A percentile compares a stretch with the other conserved stretches of the same genome.
phyloP scores from a whole-genome alignment of 2,888 invertebrate genomes.

The Napeogenes sylphis region DNA sequence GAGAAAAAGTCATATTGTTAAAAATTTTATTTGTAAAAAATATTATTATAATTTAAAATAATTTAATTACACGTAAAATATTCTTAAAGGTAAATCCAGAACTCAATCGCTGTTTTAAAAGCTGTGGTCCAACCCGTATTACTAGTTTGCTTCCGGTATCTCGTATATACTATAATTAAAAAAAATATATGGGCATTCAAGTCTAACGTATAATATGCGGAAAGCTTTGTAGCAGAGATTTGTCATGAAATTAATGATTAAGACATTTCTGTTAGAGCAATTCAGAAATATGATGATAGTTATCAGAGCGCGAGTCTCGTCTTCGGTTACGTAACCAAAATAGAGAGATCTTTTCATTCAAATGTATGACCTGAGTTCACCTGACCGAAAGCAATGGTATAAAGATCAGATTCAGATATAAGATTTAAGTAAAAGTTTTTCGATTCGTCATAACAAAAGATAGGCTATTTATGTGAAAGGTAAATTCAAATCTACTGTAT shows the following conservation, averaged over 20 bases:
- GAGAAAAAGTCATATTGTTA: not conserved
- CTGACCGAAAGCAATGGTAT: too few species aligned
- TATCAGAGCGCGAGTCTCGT: constrained; percentile 10
- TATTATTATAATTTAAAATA: not conserved
- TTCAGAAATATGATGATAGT: constrained; percentile 19
- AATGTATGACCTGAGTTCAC: too few species aligned
- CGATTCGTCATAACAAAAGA: too few species aligned
- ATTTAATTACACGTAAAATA: not conserved
- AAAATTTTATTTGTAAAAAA: not conserved
- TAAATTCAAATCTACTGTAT: not conserved
- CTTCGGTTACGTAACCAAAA: constrained; percentile 15
- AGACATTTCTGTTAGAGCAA: constrained; percentile 7
- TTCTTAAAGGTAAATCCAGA: not conserved
- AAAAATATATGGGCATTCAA: too few species aligned
- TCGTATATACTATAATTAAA: too few species aligned
- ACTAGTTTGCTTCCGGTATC: not conserved
- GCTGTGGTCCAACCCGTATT: not conserved
- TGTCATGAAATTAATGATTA: too few species aligned
- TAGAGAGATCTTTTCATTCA: not conserved
- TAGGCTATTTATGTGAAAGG: too few species aligned
- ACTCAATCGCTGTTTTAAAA: not conserved
- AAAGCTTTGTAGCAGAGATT: too few species aligned
- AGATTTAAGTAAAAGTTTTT: too few species aligned
- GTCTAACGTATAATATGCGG: too few species aligned
- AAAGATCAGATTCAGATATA: too few species aligned